phyloP scores from a whole-genome alignment of 2,113 vertebrate genomes.

The Saguinus midas region DNA sequence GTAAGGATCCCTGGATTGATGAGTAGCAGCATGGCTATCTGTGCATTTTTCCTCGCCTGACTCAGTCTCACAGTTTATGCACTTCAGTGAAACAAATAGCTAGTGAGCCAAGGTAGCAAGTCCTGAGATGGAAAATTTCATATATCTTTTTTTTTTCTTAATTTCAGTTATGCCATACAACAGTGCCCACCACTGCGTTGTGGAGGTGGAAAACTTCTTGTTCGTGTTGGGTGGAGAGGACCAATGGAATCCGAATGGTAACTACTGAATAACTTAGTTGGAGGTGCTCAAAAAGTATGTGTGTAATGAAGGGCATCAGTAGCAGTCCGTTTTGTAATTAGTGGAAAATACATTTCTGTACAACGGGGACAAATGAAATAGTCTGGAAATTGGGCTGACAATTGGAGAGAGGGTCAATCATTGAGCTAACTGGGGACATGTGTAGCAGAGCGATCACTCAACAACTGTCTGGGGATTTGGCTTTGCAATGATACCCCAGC shows the following conservation, averaged over 20 bases:
- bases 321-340: not conserved
- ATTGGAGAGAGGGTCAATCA: constrained; percentile 50
- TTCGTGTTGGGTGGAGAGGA: constrained; percentile 98
- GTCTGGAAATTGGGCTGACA: constrained; percentile 51
- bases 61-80: not conserved
- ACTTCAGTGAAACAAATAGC: constrained; percentile 42
- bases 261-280: constrained; percentile 44
- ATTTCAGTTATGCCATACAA: constrained; percentile 99
- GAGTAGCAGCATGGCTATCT: not conserved
- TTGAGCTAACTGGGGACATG: constrained; percentile 48
- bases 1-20: accelerated
- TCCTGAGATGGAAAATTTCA: constrained; percentile 64
- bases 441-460: constrained; percentile 50
- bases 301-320: not conserved
- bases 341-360: constrained; percentile 17
- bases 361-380: not conserved
- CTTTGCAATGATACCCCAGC: constrained; percentile 64
- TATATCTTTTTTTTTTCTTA: constrained; percentile 56
- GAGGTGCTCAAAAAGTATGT: not conserved
- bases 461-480: constrained; percentile 70
- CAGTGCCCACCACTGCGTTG: constrained; percentile 99
- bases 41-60: not conserved
- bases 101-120: not conserved
- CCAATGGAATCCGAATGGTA: constrained; percentile 99
- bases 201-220: constrained; percentile 99